These are phyloP conservation scores for Eonycteris spelaea DNA, from an alignment of 2,113 vertebrate genomes.

Conservation along the genomic window DNA sequence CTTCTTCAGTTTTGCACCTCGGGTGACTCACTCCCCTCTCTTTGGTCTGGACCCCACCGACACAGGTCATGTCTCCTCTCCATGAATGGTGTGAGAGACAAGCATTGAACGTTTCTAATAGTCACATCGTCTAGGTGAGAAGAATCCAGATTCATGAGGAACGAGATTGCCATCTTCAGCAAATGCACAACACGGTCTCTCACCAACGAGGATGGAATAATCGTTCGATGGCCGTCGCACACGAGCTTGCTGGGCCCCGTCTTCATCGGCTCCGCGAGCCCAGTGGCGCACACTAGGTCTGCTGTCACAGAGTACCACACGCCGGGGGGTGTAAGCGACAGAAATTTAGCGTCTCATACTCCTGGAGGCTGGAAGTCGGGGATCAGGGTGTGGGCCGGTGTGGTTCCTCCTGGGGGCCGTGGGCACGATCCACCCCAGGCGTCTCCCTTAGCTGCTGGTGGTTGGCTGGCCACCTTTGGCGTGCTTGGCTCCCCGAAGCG, in stretches of 20 bases:
- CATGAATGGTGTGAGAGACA: background rate
- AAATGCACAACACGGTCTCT: background rate
- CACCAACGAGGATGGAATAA: fast-evolving
- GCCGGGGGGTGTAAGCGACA: fast-evolving
- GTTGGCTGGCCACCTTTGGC: background rate
- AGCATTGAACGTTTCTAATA: background rate
- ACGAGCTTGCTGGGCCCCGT: background rate
- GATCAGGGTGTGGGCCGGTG: fast-evolving
- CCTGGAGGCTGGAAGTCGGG: background rate
- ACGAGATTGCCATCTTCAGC: background rate
- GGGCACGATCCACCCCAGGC: too few relatives aligned
- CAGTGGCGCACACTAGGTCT: fast-evolving
- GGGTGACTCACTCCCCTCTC: background rate
- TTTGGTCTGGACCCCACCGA: background rate
- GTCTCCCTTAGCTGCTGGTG: background rate
- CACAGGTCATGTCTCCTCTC: background rate
- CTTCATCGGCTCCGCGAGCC: too few relatives aligned
- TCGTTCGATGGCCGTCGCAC: fast-evolving
- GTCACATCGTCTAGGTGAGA: background rate
- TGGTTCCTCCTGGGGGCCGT: background rate
- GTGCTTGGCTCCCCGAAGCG: too few relatives aligned
- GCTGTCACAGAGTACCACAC: background rate
- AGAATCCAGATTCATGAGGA: background rate
- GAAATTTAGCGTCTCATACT: fast-evolving
- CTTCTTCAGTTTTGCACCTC: background rate